Conservation (phyloP, 1,140 invertebrate genomes). For the Solen grandis region DNA sequence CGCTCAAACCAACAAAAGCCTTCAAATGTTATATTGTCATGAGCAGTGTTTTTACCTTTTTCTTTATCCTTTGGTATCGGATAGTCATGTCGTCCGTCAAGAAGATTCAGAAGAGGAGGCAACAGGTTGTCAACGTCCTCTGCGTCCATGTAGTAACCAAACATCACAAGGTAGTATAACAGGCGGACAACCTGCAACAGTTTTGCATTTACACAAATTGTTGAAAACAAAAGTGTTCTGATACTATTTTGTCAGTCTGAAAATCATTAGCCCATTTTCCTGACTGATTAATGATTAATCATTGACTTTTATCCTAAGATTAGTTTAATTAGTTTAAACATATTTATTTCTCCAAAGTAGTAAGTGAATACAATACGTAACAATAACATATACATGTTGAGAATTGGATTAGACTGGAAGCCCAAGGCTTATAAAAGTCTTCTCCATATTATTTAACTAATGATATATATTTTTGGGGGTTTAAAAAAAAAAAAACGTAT, state of each 20-base stretch:
- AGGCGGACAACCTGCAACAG: slow-evolving; percentile 77
- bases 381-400: no score
- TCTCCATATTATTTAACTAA: not conserved
- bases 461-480: not conserved
- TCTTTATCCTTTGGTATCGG: slow-evolving; percentile 77
- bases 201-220: no score
- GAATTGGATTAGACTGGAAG: no score
- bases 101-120: slow-evolving; percentile 75
- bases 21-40: not conserved
- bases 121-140: slow-evolving; percentile 78
- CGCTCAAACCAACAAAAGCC: not conserved
- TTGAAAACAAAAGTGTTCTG: no score
- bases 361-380: no score
- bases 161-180: slow-evolving; percentile 79
- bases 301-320: not conserved
- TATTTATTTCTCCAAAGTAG: no score
- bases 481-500: not conserved
- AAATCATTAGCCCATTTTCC: no score
- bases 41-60: slow-evolving; percentile 62
- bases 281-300: no score
- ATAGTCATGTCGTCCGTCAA: slow-evolving; percentile 79
- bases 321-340: not conserved
- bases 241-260: no score
- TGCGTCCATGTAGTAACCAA: slow-evolving; percentile 79
- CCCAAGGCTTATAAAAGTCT: no score